Base-by-base conservation (phyloP, 37 sponge, comb jelly and placozoan species). In the Chondrosia reniformis region DNA sequence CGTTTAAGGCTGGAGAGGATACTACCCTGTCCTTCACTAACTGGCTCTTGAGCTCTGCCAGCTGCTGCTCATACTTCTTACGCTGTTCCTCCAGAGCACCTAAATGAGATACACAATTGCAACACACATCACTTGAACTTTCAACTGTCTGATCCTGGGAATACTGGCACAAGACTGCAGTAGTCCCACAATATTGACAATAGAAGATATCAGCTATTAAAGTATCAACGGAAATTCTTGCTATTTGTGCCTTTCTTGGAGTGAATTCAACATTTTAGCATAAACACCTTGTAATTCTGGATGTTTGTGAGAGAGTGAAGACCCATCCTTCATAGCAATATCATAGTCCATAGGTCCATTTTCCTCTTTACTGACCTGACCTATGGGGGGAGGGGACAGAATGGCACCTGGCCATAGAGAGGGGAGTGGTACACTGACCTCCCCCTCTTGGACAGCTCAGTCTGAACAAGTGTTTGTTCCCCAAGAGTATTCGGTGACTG, bases 381-480 rank as follows among this genome's bases (percentile, higher is more conserved):
- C 63, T 64, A 22, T 25, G 17, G 42, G 32, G 64, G 42, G 3
- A 0, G 49, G 5, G 76, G n/a, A n/a, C n/a, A n/a, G n/a, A n/a
- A n/a, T n/a, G n/a, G n/a, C n/a, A n/a, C n/a, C n/a, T n/a, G n/a
- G n/a, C n/a, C n/a, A n/a, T n/a, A n/a, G n/a, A n/a, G n/a, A n/a
- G n/a, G n/a, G n/a, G n/a, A n/a, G n/a, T n/a, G n/a, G n/a, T n/a
- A n/a, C n/a, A n/a, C 49, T 32, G 37, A 42, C 83, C 86, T 6
- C 55, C 74, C 22, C 61, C 69, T 42, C 88, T 25, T 10, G 97
- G 90, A 79, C 95, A 94, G 84, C 87, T 95, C 49, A 97, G 71
- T 54, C 95, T 66, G 81, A 89, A 97, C 63, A 94, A 81, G 65
- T 97, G 96, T 82, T 94, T 92, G 83, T 94, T 94, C 0, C 98